Evolutionary conservation across 1,140 invertebrate genomes (phyloP), one percentile per base, ranked within the genome.

Genomic region (Rhizoglyphus robini): DNA sequence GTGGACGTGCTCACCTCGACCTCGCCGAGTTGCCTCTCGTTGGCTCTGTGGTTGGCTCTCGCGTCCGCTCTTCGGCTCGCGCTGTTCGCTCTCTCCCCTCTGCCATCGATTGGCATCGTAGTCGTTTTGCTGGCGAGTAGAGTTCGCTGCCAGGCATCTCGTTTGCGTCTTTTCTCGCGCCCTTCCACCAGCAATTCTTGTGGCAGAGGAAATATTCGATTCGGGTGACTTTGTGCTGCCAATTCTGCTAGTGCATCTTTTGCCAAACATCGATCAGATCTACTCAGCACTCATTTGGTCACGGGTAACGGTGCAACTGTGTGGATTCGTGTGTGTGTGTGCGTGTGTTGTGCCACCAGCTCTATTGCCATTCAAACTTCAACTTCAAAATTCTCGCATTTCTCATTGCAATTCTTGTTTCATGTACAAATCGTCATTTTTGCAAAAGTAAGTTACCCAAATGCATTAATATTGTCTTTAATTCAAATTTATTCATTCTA

Each of bases 211-310:
- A 54, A 54, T 54, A 54, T 20, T 8, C 51, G 8, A 54, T 54
- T 54, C 51, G 51, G 51, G 51, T 54, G 51, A 54, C 51, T 54
- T 54, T 54, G 51, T n/a, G n/a, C 51, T 8, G 23, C 8, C 23
- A 25, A 32, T 27, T 20, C 8, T 54, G 20, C 51, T 8, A 32
- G 8, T 54, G 51, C 51, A 27, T 25, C 51, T 5, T 15, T 8
- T 54, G 20, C 51, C 51, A 54, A 25, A 27, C 23, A 8, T 54
- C 8, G 36, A 18, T 18, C 36, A 41, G 18, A 41, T 41, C 8
- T 18, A 41, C 36, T 41, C 36, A 18, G 36, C 36, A 41, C 18
- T 11, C 8, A 11, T 41, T 8, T 41, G 36, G n/a, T n/a, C n/a
- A n/a, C 18, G 36, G 36, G 36, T 41, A 41, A 41, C 36, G 36